These are phyloP conservation scores for Morpho helenor DNA, from an alignment of 2,888 invertebrate genomes.

Conservation along the genomic window DNA sequence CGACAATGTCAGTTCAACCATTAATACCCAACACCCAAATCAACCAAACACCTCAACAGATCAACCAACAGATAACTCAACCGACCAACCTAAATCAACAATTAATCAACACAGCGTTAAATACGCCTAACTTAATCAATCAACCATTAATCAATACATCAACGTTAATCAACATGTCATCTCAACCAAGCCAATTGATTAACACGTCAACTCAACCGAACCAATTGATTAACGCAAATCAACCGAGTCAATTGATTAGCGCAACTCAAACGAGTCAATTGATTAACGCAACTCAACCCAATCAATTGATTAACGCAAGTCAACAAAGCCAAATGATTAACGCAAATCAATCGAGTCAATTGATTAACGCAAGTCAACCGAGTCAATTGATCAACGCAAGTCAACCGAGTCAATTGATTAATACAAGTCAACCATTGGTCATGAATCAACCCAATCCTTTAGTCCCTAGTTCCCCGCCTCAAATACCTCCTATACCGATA, in stretches of 20 bases:
- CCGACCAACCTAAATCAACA: constrained; percentile 22
- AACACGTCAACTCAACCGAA: background rate
- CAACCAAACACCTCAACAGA: constrained; percentile 20
- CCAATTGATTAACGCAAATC: no score
- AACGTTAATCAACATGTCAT: no score
- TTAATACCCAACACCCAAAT: constrained; percentile 21
- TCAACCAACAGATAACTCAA: constrained; percentile 6
- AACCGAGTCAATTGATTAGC: no score
- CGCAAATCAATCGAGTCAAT: no score
- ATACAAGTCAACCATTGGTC: constrained; percentile 26
- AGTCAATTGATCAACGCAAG: background rate
- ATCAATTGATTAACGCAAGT: no score
- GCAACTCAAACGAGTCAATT: no score
- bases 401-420: background rate
- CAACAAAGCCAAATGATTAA: constrained; percentile 4
- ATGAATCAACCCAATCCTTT: constrained; percentile 28
- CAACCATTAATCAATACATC: constrained; percentile 10
- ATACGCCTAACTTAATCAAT: constrained; percentile 7
- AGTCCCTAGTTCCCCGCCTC: constrained; percentile 35
- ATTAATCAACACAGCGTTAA: constrained; percentile 19
- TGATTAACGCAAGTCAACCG: background rate
- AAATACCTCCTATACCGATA: constrained; percentile 36
- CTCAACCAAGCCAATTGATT: no score
- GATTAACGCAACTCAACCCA: no score
- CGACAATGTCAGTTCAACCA: constrained; percentile 26